Evolutionary conservation across 2,888 invertebrate genomes (phyloP), one percentile per base, ranked within the genome.

Genomic region (Melieria picta): DNA sequence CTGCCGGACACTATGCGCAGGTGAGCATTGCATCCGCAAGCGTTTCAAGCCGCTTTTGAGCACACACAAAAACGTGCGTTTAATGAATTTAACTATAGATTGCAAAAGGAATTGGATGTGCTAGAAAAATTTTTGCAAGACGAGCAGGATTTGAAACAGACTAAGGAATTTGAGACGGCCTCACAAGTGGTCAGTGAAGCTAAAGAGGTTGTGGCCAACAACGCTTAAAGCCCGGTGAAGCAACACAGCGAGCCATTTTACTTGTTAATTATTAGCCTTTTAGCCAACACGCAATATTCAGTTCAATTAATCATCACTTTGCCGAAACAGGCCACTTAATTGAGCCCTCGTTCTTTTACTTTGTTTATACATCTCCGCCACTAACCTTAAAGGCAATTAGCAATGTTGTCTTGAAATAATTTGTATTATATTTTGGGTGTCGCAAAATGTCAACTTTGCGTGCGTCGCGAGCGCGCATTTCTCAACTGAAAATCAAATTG

Each of bases 1-100:
- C 90, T 97, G 72, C 97, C 97, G 3, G 96, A 97, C 83, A 94
- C 95, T 80, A 92, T 94, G 81, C 90, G 94, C 79, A 90, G 96
- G 87, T 87, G 77, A 75, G 68, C 69, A 46, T 46, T 52, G 11
- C 52, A 4, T 50, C 50, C 11, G 50, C 52, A 52, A n/a, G 52
- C 52, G 30, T 30, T 30, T 30, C 30, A 30, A 30, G 30, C 30
- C 30, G 30, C 1, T 30, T 30, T 52, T 9, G 5, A 52, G 52
- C 6, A 4, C 61, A 11, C 3, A 52, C 47, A 30, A 30, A 30
- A 30, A 30, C 30, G 30, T 30, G 30, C 30, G 30, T 2, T 30
- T 30, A 30, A 30, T 3, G 30, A 30, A 30, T 48, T 57, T 16
- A 11, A 7, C 67, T 74, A 64, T n/a, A 91, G 91, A 81, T 85